A percentile compares a stretch with the other conserved stretches of the same genome.
Conservation (phyloP, 35 echinoderm and acorn worm species). For the Acanthaster planci region DNA sequence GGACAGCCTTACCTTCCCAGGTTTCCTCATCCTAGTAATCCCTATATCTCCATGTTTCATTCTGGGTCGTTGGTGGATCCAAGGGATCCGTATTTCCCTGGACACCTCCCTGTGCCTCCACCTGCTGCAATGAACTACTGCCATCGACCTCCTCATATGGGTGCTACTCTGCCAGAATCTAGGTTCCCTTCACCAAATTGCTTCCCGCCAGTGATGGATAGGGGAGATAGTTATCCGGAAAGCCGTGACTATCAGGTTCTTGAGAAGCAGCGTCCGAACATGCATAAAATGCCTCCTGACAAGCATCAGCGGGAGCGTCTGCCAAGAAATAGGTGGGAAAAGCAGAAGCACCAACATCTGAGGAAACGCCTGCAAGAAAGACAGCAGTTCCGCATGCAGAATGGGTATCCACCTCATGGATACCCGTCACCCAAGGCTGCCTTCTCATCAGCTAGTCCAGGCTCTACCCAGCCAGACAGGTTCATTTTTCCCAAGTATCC, state of each 20-base stretch:
- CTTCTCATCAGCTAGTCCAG: neutral
- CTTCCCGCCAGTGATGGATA: neutral
- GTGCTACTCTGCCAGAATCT: neutral
- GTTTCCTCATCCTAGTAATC: neutral
- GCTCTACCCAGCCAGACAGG: neutral
- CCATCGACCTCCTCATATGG: neutral
- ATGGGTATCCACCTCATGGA: neutral
- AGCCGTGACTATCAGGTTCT: neutral
- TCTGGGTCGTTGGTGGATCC: conserved; percentile 11
- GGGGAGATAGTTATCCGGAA: neutral
- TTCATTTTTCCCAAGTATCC: conserved; percentile 19
- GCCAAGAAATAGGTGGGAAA: neutral
- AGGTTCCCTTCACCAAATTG: neutral
- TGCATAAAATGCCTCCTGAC: neutral
- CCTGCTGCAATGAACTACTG: neutral
- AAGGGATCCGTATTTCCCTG: neutral
- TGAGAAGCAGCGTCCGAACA: neutral
- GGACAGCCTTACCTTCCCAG: conserved; percentile 10
- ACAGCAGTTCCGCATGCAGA: neutral
- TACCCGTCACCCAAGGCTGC: neutral
- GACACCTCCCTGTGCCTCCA: neutral
- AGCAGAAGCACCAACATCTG: conserved; percentile 13
- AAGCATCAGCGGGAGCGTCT: neutral
- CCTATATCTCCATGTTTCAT: conserved; percentile 22
- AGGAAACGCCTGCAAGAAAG: neutral